Conservation (phyloP, 2,113 vertebrate species). For the Solea senegalensis region DNA sequence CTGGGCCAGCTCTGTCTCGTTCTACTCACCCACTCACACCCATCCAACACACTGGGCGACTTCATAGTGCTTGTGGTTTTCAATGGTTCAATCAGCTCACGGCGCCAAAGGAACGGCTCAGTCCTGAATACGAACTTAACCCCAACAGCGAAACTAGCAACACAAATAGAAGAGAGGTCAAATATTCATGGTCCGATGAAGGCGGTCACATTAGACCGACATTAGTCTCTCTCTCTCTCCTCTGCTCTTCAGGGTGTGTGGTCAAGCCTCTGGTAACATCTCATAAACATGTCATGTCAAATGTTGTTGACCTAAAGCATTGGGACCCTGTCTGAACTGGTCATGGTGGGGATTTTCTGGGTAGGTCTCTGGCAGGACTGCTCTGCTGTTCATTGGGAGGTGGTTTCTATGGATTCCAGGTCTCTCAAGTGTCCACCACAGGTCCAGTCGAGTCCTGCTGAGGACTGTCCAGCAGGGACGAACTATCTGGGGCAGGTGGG, state of each 20-base stretch:
- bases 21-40: conserved; percentile 12
- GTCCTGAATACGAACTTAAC: conserved; percentile 31
- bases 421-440: conserved; percentile 63
- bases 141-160: conserved; percentile 19
- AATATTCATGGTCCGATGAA: conserved; percentile 47
- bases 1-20: conserved; percentile 22
- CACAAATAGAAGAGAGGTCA: conserved; percentile 46
- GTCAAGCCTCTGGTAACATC: conserved; percentile 16
- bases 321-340: conserved; percentile 28
- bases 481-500: conserved; percentile 56
- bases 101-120: conserved; percentile 22
- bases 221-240: conserved; percentile 11
- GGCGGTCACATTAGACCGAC: conserved; percentile 30
- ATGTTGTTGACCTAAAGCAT: conserved; percentile 28
- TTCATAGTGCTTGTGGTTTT: conserved; percentile 42
- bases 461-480: conserved; percentile 52
- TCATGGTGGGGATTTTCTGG: conserved; percentile 26
- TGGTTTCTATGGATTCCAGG: conserved; percentile 9
- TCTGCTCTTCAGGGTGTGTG: conserved; percentile 1
- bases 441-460: conserved; percentile 40
- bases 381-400: conserved; percentile 8
- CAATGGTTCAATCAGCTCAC: conserved; percentile 13
- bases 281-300: conserved; percentile 7
- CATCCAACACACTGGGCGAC: conserved; percentile 1
- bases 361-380: conserved; percentile 31